These are phyloP conservation scores for Gandaritis pyraliata DNA, from an alignment of 2,888 invertebrate genomes.

Conservation along the genomic window DNA sequence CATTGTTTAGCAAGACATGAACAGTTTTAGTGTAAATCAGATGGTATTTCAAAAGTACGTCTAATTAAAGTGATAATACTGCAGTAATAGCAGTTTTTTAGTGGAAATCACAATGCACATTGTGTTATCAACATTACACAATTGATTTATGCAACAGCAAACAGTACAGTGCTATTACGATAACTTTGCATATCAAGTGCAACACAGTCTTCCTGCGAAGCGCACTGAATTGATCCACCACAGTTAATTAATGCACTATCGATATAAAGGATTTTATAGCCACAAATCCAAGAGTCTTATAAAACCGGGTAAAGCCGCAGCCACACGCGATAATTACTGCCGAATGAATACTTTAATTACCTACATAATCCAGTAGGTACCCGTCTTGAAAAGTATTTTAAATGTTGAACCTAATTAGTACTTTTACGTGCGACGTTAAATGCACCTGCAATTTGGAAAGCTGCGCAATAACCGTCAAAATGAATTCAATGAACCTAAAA, in stretches of 20 bases:
- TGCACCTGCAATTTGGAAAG: slow-evolving; percentile 30
- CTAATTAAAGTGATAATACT: not conserved
- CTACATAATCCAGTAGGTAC: too few species aligned
- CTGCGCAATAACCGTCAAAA: slow-evolving; percentile 15
- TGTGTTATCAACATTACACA: slow-evolving; percentile 22
- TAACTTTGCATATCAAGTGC: slow-evolving; percentile 11
- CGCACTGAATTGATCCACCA: slow-evolving; percentile 3
- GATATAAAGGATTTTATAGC: too few species aligned
- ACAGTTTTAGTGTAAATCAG: not conserved
- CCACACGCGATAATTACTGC: too few species aligned
- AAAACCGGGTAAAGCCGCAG: too few species aligned
- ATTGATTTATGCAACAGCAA: slow-evolving; percentile 27
- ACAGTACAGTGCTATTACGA: slow-evolving; percentile 22
- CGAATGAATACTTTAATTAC: too few species aligned
- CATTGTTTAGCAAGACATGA: not conserved
- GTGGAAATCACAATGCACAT: slow-evolving; percentile 1
- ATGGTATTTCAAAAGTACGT: not conserved
- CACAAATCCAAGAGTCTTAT: too few species aligned
- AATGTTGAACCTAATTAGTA: slow-evolving; percentile 5
- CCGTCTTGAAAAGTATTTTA: slow-evolving; percentile 3
- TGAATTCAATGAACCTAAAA: slow-evolving; percentile 22
- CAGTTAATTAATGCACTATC: not conserved
- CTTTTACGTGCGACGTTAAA: slow-evolving; percentile 12
- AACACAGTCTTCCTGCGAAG: not conserved
- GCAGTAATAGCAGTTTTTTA: not conserved